phyloP scores from a whole-genome alignment of 2,113 vertebrate species.

The Megaptera novaeangliae region DNA sequence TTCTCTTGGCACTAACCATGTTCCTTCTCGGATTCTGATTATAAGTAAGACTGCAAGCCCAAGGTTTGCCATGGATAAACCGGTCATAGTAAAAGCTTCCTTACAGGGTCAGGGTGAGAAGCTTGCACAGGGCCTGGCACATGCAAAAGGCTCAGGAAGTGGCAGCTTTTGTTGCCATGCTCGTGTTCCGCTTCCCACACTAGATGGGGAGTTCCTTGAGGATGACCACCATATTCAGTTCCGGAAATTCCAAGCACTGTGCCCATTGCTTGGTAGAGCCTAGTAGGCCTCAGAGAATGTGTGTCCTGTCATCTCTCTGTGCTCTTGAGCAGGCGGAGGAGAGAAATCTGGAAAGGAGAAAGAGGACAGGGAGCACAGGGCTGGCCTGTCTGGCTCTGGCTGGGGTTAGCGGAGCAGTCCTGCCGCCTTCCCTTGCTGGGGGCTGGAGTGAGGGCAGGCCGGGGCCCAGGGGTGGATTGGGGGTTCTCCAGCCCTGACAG shows the following conservation, averaged over 20 bases:
- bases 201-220: not conserved
- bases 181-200: accelerated
- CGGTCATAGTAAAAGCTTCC: not conserved
- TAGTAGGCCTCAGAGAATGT: not conserved
- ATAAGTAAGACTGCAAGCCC: not conserved
- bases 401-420: not conserved
- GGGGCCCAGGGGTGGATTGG: not conserved
- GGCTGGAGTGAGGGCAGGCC: not conserved
- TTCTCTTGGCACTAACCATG: not conserved
- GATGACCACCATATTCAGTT: not conserved
- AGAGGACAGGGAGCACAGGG: not conserved
- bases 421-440: not conserved
- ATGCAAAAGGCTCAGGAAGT: not conserved
- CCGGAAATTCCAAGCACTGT: not conserved
- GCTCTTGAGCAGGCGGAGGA: not conserved
- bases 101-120: not conserved
- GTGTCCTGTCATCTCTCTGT: not conserved
- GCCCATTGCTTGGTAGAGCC: not conserved
- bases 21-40: not conserved
- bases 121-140: not conserved
- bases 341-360: not conserved
- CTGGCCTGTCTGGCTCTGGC: not conserved
- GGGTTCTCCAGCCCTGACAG: not conserved
- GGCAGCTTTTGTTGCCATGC: not conserved
- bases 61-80: not conserved